Conservation (phyloP, 92 coral and sea anemone genomes). For the Hydrozoanthus gracilis region DNA sequence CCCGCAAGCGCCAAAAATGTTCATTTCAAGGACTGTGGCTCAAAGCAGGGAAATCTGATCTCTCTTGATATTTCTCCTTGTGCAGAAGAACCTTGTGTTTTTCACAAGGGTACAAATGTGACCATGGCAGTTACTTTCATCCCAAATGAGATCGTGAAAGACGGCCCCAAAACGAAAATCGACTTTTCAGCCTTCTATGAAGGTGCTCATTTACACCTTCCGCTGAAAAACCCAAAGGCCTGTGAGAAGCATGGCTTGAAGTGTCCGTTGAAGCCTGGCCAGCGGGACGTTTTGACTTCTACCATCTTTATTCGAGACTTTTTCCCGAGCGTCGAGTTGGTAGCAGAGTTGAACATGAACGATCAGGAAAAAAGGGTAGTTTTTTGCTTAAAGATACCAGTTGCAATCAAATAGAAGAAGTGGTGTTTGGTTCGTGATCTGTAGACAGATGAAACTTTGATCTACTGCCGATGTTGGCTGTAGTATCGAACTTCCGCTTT, state of each 20-base stretch:
- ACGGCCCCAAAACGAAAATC: conserved; percentile 31
- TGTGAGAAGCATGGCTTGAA: conserved; percentile 23
- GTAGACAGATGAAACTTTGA: too few species aligned
- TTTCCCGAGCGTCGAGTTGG: neutral
- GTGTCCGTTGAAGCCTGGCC: conserved; percentile 14
- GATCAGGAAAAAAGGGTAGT: conserved; percentile 7
- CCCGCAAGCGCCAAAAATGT: conserved; percentile 3
- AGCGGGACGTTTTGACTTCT: neutral
- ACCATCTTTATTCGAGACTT: neutral
- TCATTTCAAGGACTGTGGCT: neutral
- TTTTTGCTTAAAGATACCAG: neutral
- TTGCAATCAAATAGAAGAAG: neutral
- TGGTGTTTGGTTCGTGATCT: too few species aligned
- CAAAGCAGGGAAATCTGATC: neutral
- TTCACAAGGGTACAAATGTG: conserved; percentile 54
- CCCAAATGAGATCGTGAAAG: conserved; percentile 44
- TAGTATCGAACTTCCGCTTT: too few species aligned
- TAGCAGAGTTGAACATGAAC: conserved; percentile 7
- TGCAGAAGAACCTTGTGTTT: conserved; percentile 47
- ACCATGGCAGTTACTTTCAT: conserved; percentile 44
- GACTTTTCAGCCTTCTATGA: conserved; percentile 32
- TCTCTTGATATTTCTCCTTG: conserved; percentile 60
- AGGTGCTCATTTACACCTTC: neutral
- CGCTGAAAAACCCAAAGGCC: conserved; percentile 12
- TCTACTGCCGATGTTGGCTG: too few species aligned